Base-by-base conservation (phyloP, 2,888 invertebrate genomes). In the Tinea pellionella region DNA sequence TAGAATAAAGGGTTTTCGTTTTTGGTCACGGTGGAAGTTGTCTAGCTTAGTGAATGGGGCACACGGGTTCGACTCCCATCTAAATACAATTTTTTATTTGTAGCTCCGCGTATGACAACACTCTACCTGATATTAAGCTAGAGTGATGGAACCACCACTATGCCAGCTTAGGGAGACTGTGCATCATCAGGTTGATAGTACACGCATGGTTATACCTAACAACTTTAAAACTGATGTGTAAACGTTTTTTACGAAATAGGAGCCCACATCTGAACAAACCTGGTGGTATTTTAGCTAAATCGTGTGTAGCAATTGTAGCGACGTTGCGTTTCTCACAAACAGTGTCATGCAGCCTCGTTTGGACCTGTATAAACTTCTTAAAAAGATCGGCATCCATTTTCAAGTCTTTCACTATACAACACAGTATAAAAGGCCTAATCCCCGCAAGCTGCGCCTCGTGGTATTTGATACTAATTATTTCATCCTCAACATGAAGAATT, bases 221-320 rank as follows among this genome's bases (percentile, higher is more conserved):
- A n/a, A n/a, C n/a, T n/a, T n/a, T n/a, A n/a, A n/a, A n/a, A n/a
- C n/a, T n/a, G n/a, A n/a, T n/a, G n/a, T n/a, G n/a, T n/a, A n/a
- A n/a, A n/a, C n/a, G n/a, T n/a, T n/a, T 59, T 59, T 24, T 24
- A n/a, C 24, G 6, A 30, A 2, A 57, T 57, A 9, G 8, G 6
- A 24, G 6, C 24, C 24, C 24, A 24, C n/a, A n/a, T n/a, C n/a
- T n/a, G n/a, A 9, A 30, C 30, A 30, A 63, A 92, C 89, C 80
- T 80, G 90, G 73, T 37, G 88, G 78, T 62, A 95, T 80, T 67
- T 91, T 90, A 43, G 79, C 84, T 63, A 93, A 77, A 73, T 96
- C 95, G 75, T 96, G 96, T 0, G 95, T 96, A 2, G 95, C 96
- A 62, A 96, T 93, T 0, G 95, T 95, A 0, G 94, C 93, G 0